Percentiles rank a stretch among this genome's conserved stretches.
Evolutionary conservation across 2,797 vertebrate species (phyloP).

Genomic region (Heliangelus exortis): DNA sequence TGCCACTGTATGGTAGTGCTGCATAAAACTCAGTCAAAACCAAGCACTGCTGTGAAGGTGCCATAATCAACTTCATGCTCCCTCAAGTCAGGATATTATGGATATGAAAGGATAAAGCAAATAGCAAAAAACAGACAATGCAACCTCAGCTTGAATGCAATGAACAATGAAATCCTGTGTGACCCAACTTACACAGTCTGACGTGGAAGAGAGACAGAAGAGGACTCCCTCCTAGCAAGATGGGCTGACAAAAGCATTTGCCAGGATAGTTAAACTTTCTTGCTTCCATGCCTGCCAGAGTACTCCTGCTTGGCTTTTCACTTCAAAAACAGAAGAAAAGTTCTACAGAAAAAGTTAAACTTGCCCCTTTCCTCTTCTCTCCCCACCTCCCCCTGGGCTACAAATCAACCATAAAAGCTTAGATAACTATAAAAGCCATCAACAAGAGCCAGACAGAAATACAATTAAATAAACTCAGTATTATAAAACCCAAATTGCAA

Average conservation of each 20-base stretch:
- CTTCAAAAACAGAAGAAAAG: background rate
- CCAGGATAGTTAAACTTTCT: background rate
- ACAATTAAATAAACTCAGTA: background rate
- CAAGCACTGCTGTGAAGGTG: background rate
- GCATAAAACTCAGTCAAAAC: background rate
- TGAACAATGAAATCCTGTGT: background rate
- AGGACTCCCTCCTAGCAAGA: background rate
- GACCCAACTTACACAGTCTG: background rate
- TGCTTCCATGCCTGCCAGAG: background rate
- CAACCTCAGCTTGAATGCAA: background rate
- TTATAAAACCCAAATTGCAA: background rate
- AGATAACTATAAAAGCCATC: background rate
- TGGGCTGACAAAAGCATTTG: background rate
- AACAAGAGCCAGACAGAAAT: background rate
- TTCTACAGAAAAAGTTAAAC: background rate
- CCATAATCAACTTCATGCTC: background rate
- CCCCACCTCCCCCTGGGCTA: background rate
- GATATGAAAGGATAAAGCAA: background rate
- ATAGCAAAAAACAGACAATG: background rate
- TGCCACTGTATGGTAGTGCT: background rate
- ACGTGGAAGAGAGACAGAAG: accelerated
- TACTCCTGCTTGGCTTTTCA: background rate
- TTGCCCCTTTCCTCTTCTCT: background rate
- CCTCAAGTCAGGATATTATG: background rate
- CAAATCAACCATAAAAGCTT: background rate